Base-by-base conservation (phyloP, 2,113 vertebrate genomes). In the Synchiropus splendidus region DNA sequence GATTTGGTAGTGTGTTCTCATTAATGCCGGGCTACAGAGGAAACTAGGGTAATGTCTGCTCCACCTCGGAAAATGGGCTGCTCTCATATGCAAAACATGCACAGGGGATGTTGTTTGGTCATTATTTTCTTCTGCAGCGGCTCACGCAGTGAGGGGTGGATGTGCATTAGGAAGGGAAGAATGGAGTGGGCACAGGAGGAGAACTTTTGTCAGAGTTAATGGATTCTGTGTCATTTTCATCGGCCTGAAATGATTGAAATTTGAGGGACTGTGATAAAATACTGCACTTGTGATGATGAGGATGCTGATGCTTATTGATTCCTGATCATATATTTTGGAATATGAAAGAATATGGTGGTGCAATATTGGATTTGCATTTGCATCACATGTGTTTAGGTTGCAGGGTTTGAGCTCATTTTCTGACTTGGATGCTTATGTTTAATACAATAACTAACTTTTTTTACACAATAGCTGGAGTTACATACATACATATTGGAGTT, bases 201-300 rank as follows among this genome's bases (percentile, higher is more conserved):
- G 21, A 27, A 27, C 8, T 27, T 27, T 27, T 27, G 8, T 27
- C 21, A 27, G 8, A 78, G 79, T 78, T 82, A 81, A 83, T 81
- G 66, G 72, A 79, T 82, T 82, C 76, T 45, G 57, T 67, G 64
- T 74, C 67, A 52, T 36, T 60, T 72, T 64, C 43, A 63, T 44
- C 37, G 40, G 48, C 45, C 51, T 39, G 65, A 69, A 72, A 72
- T 70, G 59, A 58, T 4, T 8, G 21, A 27, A 27, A 27, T 27
- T 8, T 5, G 8, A 5, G 8, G 8, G 4, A 27, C 21, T 27
- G 21, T 27, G 21, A 27, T 27, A 8, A 27, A 27, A 27, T 27
- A 8, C 8, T 27, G 21, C 21, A 27, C 21, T 27, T 27, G 8
- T 27, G 21, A 27, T 27, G 21, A 27, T 27, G 4, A n/a, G n/a